phyloP scores from a whole-genome alignment of 2,113 vertebrate genomes.

The Pygoscelis adeliae region DNA sequence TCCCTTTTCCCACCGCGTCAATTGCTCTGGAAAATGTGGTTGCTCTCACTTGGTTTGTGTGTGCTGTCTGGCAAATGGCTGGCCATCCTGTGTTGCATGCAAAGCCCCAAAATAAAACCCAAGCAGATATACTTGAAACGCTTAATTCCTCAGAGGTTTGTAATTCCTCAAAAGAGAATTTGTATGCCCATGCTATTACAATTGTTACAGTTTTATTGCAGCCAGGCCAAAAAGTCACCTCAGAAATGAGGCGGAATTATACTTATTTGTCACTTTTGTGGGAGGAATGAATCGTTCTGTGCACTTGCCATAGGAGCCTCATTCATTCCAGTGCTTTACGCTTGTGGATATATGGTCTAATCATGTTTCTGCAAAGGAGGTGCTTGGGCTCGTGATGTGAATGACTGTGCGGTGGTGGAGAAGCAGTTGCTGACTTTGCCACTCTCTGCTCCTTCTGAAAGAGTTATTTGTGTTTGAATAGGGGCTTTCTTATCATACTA shows the following conservation, averaged over 20 bases:
- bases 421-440: background rate
- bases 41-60: background rate
- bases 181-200: background rate
- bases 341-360: background rate
- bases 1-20: background rate
- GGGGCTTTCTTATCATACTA: background rate
- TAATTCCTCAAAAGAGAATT: background rate
- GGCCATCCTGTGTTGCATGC: background rate
- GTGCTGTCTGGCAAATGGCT: background rate
- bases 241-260: background rate
- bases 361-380: slow-evolving; percentile 1
- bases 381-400: background rate
- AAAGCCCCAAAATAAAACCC: background rate
- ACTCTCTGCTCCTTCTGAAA: background rate
- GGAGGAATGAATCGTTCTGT: background rate
- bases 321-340: background rate
- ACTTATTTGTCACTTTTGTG: slow-evolving; percentile 34
- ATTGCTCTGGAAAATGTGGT: background rate
- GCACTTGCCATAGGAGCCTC: background rate
- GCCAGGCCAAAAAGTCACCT: background rate
- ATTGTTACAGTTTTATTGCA: slow-evolving; percentile 3
- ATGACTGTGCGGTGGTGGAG: background rate
- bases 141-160: background rate
- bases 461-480: background rate
- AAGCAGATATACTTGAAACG: background rate